Base-by-base conservation (phyloP, 2,113 vertebrate genomes). In the Calyptomena viridis region DNA sequence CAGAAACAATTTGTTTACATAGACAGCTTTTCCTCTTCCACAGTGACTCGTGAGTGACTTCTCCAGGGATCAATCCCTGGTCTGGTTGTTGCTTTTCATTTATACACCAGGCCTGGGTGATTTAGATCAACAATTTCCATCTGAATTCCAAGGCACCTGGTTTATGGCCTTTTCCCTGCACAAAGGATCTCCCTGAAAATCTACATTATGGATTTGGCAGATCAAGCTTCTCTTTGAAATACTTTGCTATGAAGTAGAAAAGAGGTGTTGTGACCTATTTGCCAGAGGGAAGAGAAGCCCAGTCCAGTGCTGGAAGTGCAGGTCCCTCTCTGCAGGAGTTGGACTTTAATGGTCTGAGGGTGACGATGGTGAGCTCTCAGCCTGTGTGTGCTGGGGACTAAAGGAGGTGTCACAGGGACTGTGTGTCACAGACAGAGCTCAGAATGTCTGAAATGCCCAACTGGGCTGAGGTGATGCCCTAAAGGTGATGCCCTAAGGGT, bases 1-100 rank as follows among this genome's bases (percentile, higher is more conserved):
- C 92, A 75, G 85, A 94, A 97, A 94, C 93, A 94, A 96, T 96
- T 97, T 97, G 95, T 96, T 97, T 96, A 96, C 90, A 95, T 6
- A 87, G 89, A 94, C 94, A 95, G 87, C 82, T 96, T 94, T 94
- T 94, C 92, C 68, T 92, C 95, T 90, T 93, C 92, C 93, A 58
- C 89, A 56, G 82, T 72, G 93, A 94, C 87, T 89, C 79, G 40
- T 62, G 85, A 84, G 74, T 1, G 66, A 87, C 58, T 13, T 90
- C 94, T 89, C 95, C 21, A 75, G 93, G 95, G 97, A 97, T 93
- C 96, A 93, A 44, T 71, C 89, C 86, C 62, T 33, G n/a, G 64
- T 68, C 84, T 17, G 31, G 64, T 93, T 74, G 82, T 66, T 95
- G 91, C 87, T 79, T 93, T 92, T 90, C 59, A 27, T 95, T 94